phyloP scores from a whole-genome alignment of 2,797 vertebrate genomes.

The Oryzias sinensis region DNA sequence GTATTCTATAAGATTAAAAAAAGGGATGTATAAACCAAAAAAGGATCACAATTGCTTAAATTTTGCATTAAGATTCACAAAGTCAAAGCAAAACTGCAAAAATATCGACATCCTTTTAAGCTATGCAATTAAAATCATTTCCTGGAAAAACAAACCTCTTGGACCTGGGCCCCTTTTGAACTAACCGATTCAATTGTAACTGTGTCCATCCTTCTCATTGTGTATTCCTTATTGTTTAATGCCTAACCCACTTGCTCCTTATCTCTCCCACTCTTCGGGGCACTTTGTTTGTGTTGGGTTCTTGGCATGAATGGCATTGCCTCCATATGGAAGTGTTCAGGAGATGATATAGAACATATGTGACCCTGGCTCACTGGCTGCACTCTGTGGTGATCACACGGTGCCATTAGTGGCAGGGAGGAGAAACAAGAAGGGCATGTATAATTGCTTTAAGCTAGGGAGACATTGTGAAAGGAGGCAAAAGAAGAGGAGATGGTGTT shows the following conservation, averaged over 20 bases:
- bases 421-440: slow-evolving; percentile 60
- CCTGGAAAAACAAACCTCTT: too few relatives aligned
- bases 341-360: slow-evolving; percentile 77
- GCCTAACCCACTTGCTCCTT: slow-evolving; percentile 17
- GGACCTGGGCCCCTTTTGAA: too few relatives aligned
- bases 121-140: too few relatives aligned
- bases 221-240: slow-evolving; percentile 22
- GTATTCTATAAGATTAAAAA: too few relatives aligned
- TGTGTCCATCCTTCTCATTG: slow-evolving; percentile 15
- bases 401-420: slow-evolving; percentile 69
- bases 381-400: slow-evolving; percentile 62
- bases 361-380: slow-evolving; percentile 62
- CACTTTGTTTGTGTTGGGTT: slow-evolving; percentile 54
- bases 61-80: too few relatives aligned
- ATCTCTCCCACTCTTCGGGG: slow-evolving; percentile 22
- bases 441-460: slow-evolving; percentile 70
- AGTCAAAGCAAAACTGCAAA: too few relatives aligned
- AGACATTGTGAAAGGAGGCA: slow-evolving; percentile 54
- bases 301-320: slow-evolving; percentile 57
- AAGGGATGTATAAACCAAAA: too few relatives aligned
- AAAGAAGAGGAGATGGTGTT: slow-evolving; percentile 47
- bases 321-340: slow-evolving; percentile 78
- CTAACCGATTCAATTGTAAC: slow-evolving; percentile 2
- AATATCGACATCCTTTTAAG: too few relatives aligned
- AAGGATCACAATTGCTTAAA: too few relatives aligned